Base-by-base conservation (phyloP, 2,888 invertebrate genomes). In the Cheilosia impressa region DNA sequence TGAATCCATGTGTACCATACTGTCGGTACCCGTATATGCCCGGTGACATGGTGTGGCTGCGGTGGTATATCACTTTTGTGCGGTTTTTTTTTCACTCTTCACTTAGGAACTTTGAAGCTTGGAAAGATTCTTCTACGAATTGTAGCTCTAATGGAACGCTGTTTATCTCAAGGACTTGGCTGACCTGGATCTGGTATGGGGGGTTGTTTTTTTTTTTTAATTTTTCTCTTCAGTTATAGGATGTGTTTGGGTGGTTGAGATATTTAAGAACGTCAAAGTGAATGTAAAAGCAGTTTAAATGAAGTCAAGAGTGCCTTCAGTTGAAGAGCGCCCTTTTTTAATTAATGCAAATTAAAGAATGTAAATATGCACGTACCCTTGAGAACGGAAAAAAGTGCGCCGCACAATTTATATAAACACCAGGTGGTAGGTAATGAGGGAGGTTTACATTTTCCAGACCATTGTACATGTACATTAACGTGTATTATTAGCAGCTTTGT, bases 1-100 rank as follows among this genome's bases (percentile, higher is more conserved):
- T 80, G 80, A 76, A 76, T 76, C 71, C 69, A 71, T 62, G 52
- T 66, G 80, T 53, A 57, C 10, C n/a, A 45, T 17, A 27, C 34
- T 22, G 47, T 52, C 50, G 43, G 43, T 27, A 7, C n/a, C 50
- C 47, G 9, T 31, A 15, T 55, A 47, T 55, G 38, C 69, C 41
- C 45, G 31, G 63, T 60, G 71, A 81, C 69, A 69, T 73, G 50
- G 27, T 27, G 27, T 4, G 27, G 38, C 55, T 66, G 66, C 34
- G 45, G 27, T 50, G 6, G 17, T 27, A 24, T 27, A 34, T 65
- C 24, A 19, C 43, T 41, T 41, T 27, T 27, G 24, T 52, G 53
- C 4, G 19, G 9, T 9, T 15, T 9, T 62, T 62, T 68, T 66
- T 72, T 60, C 10, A 27, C 17, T 45, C n/a, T 22, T n/a, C 5